phyloP scores from a whole-genome alignment of 2,888 invertebrate genomes.

The Polydrusus tereticollis region DNA sequence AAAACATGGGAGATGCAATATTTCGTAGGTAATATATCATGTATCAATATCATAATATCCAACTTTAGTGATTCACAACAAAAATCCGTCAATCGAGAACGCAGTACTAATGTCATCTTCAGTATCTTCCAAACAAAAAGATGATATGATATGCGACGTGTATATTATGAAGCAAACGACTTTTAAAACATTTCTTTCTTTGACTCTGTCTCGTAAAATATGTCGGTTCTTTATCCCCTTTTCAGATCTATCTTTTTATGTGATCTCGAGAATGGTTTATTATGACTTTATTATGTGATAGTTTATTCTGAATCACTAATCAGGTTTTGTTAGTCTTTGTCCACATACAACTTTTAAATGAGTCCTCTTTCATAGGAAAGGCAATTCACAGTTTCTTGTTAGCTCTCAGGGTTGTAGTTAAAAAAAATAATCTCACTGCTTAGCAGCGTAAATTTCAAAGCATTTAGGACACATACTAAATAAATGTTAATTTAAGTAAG shows the following conservation, averaged over 20 bases:
- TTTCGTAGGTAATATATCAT: too few relatives aligned
- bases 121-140: not conserved
- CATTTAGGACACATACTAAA: too few relatives aligned
- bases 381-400: too few relatives aligned
- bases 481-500: constrained; percentile 3
- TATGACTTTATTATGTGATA: constrained; percentile 40
- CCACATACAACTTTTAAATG: constrained; percentile 15
- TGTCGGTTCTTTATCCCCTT: constrained; percentile 34
- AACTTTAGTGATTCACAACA: too few relatives aligned
- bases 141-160: constrained; percentile 32
- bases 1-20: too few relatives aligned
- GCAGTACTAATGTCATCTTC: not conserved
- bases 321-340: constrained; percentile 21
- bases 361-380: too few relatives aligned
- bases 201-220: constrained; percentile 25
- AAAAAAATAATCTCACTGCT: too few relatives aligned
- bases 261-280: constrained; percentile 37
- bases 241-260: constrained; percentile 36
- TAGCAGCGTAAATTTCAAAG: too few relatives aligned
- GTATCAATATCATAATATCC: too few relatives aligned
- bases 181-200: constrained; percentile 32
- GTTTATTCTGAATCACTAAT: constrained; percentile 34
- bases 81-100: not conserved
- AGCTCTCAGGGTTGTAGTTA: too few relatives aligned
- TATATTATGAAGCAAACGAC: constrained; percentile 34